Evolutionary conservation across 2,888 invertebrate genomes (phyloP), one percentile per base, ranked within the genome.

Genomic region (Pandemis cinnamomeana): DNA sequence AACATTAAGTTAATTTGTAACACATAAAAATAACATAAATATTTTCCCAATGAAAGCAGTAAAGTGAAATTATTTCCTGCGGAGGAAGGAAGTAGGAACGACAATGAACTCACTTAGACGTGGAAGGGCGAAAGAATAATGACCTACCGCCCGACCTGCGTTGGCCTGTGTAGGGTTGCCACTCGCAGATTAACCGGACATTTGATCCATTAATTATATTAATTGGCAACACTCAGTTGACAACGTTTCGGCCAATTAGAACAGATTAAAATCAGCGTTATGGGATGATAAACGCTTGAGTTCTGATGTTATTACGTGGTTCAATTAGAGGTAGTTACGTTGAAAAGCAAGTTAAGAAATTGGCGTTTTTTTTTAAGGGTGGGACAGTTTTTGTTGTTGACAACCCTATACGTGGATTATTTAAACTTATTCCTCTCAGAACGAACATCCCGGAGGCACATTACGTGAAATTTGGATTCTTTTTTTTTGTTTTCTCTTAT

Each of bases 21-120:
- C 42, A 77, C 75, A 78, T 77, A 78, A 77, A 83, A 81, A 83
- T 82, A 83, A 83, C 82, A 83, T 81, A 82, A 86, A 83, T 83
- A 85, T 87, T 86, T 84, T 86, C 84, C 86, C 84, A 87, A 86
- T 86, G 85, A 83, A 83, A 82, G 79, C 79, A 83, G 82, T 84
- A 88, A 88, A 89, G 87, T 87, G 86, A 88, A 90, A 90, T 91
- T 86, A 87, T 91, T 88, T 87, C 85, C 84, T 83, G 84, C 78
- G 78, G 79, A 80, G 81, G 89, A 90, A 90, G 91, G 90, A 92
- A 91, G 89, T 87, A 86, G 86, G 84, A 86, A 87, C 86, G 89
- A 86, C 88, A 88, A 89, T 88, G 88, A 87, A 90, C 88, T 89
- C 88, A 89, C 87, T 91, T 88, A 87, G 85, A 85, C 63, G 82